A percentile compares a stretch with the other conserved stretches of the same genome.
These are phyloP conservation scores for Epinephelus coioides DNA, from an alignment of 2,797 vertebrate species.

Conservation along the genomic window DNA sequence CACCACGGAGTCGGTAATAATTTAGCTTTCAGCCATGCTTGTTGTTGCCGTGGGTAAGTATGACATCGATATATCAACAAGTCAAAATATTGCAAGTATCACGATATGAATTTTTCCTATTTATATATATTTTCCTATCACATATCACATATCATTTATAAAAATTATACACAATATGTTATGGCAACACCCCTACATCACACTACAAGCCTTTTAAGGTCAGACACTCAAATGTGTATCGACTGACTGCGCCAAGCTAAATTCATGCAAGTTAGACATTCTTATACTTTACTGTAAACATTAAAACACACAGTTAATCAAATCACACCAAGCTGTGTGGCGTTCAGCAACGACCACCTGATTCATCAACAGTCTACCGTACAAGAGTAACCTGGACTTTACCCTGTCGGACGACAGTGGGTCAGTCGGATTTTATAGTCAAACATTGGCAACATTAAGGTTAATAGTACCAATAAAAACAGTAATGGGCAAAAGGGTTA, in stretches of 20 bases:
- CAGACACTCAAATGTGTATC: neutral
- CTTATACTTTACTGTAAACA: neutral
- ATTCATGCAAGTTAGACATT: neutral
- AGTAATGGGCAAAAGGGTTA: constrained; percentile 45
- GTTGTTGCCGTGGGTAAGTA: no score
- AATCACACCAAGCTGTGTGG: neutral
- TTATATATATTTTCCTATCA: no score
- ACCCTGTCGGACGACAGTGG: constrained; percentile 30
- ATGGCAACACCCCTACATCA: neutral
- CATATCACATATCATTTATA: no score
- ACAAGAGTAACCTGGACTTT: constrained; percentile 46
- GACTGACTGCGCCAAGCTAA: neutral
- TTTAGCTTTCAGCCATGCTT: no score
- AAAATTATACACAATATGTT: no score
- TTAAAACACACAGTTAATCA: neutral
- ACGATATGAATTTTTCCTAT: no score
- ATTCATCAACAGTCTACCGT: constrained; percentile 7
- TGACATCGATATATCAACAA: no score
- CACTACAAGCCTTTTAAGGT: neutral
- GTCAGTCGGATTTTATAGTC: constrained; percentile 47
- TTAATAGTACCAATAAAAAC: constrained; percentile 53
- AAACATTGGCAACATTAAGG: constrained; percentile 36
- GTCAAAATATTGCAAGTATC: no score
- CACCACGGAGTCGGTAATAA: no score
- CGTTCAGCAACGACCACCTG: neutral